phyloP scores from a whole-genome alignment of 1,140 invertebrate genomes.

The Hestina assimilis region DNA sequence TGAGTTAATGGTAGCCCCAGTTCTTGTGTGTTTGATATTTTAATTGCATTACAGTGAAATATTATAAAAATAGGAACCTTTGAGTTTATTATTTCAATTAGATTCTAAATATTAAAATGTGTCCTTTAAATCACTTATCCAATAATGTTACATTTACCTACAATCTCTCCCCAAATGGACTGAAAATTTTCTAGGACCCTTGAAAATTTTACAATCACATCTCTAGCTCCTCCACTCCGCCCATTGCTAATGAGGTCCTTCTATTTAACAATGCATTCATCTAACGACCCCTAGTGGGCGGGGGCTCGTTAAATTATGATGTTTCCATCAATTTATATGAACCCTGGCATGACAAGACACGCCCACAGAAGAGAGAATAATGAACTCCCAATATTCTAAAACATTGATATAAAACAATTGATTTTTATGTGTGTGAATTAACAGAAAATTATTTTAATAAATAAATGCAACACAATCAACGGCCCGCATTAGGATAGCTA shows the following conservation, averaged over 20 bases:
- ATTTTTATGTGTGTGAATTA: no score
- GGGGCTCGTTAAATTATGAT: constrained; percentile 25
- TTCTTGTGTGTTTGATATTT: no score
- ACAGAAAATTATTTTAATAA: no score
- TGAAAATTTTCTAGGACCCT: background rate
- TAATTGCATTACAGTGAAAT: no score
- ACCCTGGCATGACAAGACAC: constrained; percentile 6
- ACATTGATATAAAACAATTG: no score
- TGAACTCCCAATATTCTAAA: background rate
- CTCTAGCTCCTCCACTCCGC: constrained; percentile 22
- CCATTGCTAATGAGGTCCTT: constrained; percentile 45
- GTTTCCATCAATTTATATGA: constrained; percentile 18
- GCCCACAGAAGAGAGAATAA: constrained; percentile 9
- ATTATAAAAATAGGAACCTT: no score
- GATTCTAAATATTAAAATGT: no score
- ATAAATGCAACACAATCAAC: no score
- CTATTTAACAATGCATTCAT: constrained; percentile 32
- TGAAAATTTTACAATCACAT: background rate
- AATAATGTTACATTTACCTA: no score
- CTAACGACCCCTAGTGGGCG: constrained; percentile 24
- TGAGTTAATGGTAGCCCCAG: no score
- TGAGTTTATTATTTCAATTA: no score
- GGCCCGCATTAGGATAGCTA: no score
- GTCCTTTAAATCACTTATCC: background rate
- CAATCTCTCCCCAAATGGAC: background rate